Evolutionary conservation across 2,797 vertebrate species (phyloP), one percentile per base, ranked within the genome.

Genomic region (Gymnoscopelus microlampas): DNA sequence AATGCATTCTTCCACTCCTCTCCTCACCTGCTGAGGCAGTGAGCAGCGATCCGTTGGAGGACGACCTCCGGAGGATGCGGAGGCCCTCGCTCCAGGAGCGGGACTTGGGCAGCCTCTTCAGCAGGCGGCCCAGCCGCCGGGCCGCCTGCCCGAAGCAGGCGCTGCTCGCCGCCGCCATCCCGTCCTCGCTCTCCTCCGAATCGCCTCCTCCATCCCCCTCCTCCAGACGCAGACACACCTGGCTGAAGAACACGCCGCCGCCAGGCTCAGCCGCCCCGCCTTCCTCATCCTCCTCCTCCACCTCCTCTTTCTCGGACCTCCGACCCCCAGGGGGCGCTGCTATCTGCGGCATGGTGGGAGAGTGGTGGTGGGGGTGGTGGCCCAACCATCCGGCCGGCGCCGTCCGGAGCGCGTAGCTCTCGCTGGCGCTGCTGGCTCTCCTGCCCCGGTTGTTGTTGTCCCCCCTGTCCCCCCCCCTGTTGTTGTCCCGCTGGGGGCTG

Each of bases 61-160:
- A 92, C 1, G 90, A 90, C n/a, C 95, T 88, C 7, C 91, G 87
- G 61, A 94, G 92, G 80, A 92, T 83, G 68, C 89, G 82, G 49
- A 95, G 89, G 72, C 94, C 91, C 81, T 92, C 91, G 0, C 94
- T 89, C 91, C 95, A 95, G 47, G 94, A 91, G 66, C 88, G 93
- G 3, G 94, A 89, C 89, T 95, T 96, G 32, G 95, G 95, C 51
- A 98, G 92, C 76, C 96, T 94, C 73, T 94, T 82, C 70, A 98
- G 95, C 80, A 98, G 86, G 68, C 93, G 92, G 29, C 94, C 94
- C 70, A 98, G 91, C 71, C 94, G 91, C 66, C 93, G 93, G 0
- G 95, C 91, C 35, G 97, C 78, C 0, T 95, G 92, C n/a, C 96
- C 93, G 2, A 98, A 98, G 83, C 97, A 98, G 67, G 95, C 79